Conservation (phyloP, 2,113 vertebrate species). For the Kryptolebias marmoratus region DNA sequence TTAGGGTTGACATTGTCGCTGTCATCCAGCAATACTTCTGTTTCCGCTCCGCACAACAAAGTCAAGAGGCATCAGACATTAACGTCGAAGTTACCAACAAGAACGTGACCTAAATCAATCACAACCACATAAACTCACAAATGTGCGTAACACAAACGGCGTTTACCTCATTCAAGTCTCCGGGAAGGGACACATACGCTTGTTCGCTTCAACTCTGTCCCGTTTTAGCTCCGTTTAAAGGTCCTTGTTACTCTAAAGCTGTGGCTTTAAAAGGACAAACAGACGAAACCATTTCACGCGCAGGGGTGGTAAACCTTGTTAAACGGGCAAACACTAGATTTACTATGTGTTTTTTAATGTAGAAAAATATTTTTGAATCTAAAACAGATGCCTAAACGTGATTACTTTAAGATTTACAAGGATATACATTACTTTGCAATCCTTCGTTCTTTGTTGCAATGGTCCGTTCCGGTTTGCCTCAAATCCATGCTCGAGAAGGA, state of each 20-base stretch:
- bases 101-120: not conserved
- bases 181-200: slow-evolving; percentile 20
- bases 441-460: not conserved
- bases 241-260: slow-evolving; percentile 12
- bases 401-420: not conserved
- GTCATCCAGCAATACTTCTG: not conserved
- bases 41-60: slow-evolving; percentile 40
- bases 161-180: slow-evolving; percentile 70
- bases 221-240: slow-evolving; percentile 4
- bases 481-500: slow-evolving; percentile 29
- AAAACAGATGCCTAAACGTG: not conserved
- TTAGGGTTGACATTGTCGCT: not conserved
- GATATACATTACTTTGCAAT: rapidly evolving
- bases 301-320: not conserved
- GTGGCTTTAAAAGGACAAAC: not conserved
- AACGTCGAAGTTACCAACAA: not conserved
- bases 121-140: not conserved
- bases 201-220: not conserved
- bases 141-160: not conserved
- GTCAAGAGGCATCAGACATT: slow-evolving; percentile 3
- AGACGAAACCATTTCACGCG: slow-evolving; percentile 41
- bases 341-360: rapidly evolving
- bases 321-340: not conserved
- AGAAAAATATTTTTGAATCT: not conserved
- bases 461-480: slow-evolving; percentile 44